Evolutionary conservation across 2,888 invertebrate genomes (phyloP).

Genomic region (Drosophila neutralis): DNA sequence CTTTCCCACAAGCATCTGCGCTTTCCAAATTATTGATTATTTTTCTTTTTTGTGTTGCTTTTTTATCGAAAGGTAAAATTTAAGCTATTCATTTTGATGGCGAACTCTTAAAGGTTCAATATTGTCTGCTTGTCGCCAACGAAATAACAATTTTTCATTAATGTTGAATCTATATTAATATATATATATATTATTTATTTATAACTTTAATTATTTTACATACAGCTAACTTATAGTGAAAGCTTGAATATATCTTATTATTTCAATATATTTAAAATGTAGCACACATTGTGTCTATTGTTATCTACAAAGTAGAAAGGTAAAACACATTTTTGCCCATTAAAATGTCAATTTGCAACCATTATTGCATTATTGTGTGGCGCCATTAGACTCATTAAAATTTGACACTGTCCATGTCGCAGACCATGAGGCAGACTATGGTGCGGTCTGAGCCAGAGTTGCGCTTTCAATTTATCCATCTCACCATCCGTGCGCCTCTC

Average conservation of each 20-base stretch:
- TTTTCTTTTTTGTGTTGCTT: background rate
- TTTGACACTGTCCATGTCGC: constrained; percentile 52
- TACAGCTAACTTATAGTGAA: too few species aligned
- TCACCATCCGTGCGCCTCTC: constrained; percentile 26
- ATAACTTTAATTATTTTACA: background rate
- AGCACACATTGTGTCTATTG: background rate
- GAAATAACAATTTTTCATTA: background rate
- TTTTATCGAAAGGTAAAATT: background rate
- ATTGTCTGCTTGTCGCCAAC: background rate
- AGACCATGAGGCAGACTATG: constrained; percentile 20
- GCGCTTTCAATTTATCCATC: constrained; percentile 59
- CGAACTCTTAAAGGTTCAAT: background rate
- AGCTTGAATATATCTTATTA: background rate
- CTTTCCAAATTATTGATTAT: constrained; percentile 3
- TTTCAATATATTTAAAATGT: background rate
- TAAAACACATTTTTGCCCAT: constrained; percentile 60
- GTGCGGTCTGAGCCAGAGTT: constrained; percentile 12
- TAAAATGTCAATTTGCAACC: constrained; percentile 66
- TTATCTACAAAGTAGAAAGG: constrained; percentile 40
- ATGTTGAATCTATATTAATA: background rate
- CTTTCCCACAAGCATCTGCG: background rate
- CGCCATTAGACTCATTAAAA: constrained; percentile 70
- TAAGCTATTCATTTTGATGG: background rate
- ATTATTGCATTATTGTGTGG: constrained; percentile 60
- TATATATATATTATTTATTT: background rate